phyloP scores from a whole-genome alignment of 2,113 vertebrate species.

The Cephalopholis sonnerati region DNA sequence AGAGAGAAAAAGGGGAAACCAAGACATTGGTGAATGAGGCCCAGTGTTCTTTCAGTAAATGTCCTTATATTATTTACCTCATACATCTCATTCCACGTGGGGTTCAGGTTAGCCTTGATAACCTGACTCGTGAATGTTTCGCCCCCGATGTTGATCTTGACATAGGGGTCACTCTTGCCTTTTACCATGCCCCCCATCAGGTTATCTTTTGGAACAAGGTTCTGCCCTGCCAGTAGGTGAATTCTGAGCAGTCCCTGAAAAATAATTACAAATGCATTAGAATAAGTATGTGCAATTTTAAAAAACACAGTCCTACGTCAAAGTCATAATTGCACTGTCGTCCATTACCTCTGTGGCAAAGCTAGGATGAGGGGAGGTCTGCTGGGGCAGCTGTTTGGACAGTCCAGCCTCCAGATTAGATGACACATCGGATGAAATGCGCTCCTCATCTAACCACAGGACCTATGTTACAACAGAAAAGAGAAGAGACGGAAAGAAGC shows the following conservation, averaged over 20 bases:
- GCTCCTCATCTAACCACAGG: constrained; percentile 87
- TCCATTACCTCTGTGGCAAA: constrained; percentile 89
- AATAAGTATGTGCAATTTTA: background rate
- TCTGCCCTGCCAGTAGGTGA: constrained; percentile 90
- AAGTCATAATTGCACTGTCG: background rate
- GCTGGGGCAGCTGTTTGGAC: constrained; percentile 76
- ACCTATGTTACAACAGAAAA: constrained; percentile 79
- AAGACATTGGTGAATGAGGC: too few species aligned
- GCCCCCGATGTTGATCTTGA: constrained; percentile 87
- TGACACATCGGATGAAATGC: constrained; percentile 58
- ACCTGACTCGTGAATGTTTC: constrained; percentile 88
- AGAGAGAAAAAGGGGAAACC: too few species aligned
- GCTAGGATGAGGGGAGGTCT: constrained; percentile 83
- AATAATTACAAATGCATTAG: background rate
- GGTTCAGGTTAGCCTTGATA: constrained; percentile 90
- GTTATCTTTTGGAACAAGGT: constrained; percentile 93
- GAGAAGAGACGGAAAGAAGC: background rate
- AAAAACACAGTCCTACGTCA: background rate
- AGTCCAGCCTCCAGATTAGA: constrained; percentile 65
- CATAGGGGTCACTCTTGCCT: constrained; percentile 94
- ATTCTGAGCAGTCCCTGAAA: constrained; percentile 90
- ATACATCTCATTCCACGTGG: constrained; percentile 93
- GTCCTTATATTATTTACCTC: constrained; percentile 83
- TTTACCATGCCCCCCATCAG: constrained; percentile 90
- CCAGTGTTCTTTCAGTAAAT: background rate